Conservation (phyloP, 1,140 invertebrate genomes). For the Rhizoglyphus robini region DNA sequence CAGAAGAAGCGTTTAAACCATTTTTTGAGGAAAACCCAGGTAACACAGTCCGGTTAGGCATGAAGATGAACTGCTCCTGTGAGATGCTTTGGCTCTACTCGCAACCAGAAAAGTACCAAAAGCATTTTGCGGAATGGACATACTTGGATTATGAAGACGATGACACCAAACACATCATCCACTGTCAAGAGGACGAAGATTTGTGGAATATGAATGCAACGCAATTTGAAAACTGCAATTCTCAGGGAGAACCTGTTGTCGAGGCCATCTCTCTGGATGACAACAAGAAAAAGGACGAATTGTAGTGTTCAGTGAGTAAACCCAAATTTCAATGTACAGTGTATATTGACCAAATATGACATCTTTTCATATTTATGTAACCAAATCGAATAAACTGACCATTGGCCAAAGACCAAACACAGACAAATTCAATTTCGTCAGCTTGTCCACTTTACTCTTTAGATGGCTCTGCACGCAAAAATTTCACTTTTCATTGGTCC, state of each 20-base stretch:
- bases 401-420: no score
- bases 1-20: conserved; percentile 4
- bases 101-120: not conserved
- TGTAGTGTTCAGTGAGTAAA: no score
- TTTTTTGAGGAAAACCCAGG: conserved; percentile 1
- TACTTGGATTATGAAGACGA: not conserved
- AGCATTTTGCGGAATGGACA: not conserved
- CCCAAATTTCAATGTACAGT: no score
- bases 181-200: not conserved
- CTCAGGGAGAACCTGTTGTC: no score
- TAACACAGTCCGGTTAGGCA: not conserved
- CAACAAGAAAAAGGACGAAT: not conserved
- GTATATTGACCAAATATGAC: no score
- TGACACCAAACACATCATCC: not conserved
- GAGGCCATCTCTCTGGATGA: not conserved
- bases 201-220: conserved; percentile 3
- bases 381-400: no score
- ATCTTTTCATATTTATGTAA: no score
- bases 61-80: conserved; percentile 10
- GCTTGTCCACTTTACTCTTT: not conserved
- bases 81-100: conserved; percentile 7
- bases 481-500: not conserved
- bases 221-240: not conserved
- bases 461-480: not conserved
- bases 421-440: no score